Base-by-base conservation (phyloP, 2,797 vertebrate species). In the Urocyon cinereoargenteus region DNA sequence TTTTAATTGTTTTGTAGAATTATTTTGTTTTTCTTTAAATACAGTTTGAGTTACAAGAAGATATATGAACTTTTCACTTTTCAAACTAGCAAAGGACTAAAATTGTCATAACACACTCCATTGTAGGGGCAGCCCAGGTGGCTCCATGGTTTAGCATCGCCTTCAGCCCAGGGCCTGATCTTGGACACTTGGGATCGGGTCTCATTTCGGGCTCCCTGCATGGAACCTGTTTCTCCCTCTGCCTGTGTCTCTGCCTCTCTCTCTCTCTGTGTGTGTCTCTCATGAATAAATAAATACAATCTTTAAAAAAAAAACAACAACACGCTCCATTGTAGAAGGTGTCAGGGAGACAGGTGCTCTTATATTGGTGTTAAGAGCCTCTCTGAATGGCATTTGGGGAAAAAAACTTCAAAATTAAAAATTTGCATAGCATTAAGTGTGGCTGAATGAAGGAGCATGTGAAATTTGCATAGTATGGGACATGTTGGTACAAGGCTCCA, bases 1-100 rank as follows among this genome's bases (percentile, higher is more conserved):
- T 86, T 96, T 40, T 49, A 36, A 59, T n/a, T 89, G 53, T 72
- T 86, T 86, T 15, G n/a, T 84, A 79, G 24, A 78, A 90, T 13
- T 73, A 75, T 9, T 95, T 95, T 15, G 36, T 61, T 87, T 95
- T 89, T 79, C 28, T 70, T 90, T 40, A 90, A 91, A n/a, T 82
- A 62, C 3, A 79, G 22, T 68, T 89, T 85, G 87, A 86, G 59
- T 34, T 72, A 87, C n/a, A 79, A 28, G 59, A 68, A 85, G 28
- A 77, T 62, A 77, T 40, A 59, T 28, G 84, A 21, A 72, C 10
- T 34, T 91, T 95, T 91, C 57, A 88, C 28, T 90, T 73, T 24
- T 96, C 24, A 7, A 79, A 84, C 26, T 92, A 93, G 26, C 6
- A 59, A 83, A 93, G 10, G 90, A 59, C 12, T 92, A 40, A 70